These are phyloP conservation scores for Aporophyla nigra DNA, from an alignment of 2,888 invertebrate species.

Conservation along the genomic window DNA sequence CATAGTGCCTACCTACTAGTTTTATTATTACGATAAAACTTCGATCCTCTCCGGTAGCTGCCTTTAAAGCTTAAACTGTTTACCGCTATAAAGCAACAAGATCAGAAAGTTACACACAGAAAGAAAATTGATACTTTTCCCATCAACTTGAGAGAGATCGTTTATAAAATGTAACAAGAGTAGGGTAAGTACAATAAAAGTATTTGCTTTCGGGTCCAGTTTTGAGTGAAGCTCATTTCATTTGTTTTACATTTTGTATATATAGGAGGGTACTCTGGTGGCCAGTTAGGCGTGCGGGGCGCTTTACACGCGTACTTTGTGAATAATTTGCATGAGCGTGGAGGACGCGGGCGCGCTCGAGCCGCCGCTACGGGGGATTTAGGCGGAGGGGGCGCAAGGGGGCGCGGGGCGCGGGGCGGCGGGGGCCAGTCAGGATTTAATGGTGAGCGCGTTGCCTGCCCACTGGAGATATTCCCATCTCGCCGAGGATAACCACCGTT, in stretches of 20 bases:
- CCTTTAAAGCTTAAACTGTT: slow-evolving; percentile 53
- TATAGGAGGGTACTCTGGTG: slow-evolving; percentile 75
- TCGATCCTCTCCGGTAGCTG: slow-evolving; percentile 28
- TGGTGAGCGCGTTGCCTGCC: slow-evolving; percentile 75
- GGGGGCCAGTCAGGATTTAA: slow-evolving; percentile 75
- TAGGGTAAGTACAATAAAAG: slow-evolving; percentile 54
- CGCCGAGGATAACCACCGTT: slow-evolving; percentile 76
- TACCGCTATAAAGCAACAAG: slow-evolving; percentile 51
- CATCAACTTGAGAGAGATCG: slow-evolving; percentile 35
- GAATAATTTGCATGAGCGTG: slow-evolving; percentile 83
- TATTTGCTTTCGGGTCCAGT: slow-evolving; percentile 57
- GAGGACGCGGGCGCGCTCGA: slow-evolving; percentile 58
- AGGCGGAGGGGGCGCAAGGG: slow-evolving; percentile 58
- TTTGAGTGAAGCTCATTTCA: slow-evolving; percentile 67
- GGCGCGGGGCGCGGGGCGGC: slow-evolving; percentile 51
- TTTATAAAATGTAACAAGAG: slow-evolving; percentile 38
- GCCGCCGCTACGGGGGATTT: slow-evolving; percentile 64
- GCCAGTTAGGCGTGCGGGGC: slow-evolving; percentile 78
- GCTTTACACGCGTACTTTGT: slow-evolving; percentile 81
- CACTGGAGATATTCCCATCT: slow-evolving; percentile 80
- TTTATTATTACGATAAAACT: slow-evolving; percentile 59
- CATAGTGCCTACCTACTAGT: slow-evolving; percentile 28
- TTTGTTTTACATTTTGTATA: slow-evolving; percentile 73
- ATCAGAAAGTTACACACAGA: slow-evolving; percentile 50
- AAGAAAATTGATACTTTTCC: slow-evolving; percentile 52